Percentiles rank a stretch among this genome's conserved stretches.
These are phyloP conservation scores for Phaetusa simplex DNA, from an alignment of 2,113 vertebrate species.

Conservation along the genomic window DNA sequence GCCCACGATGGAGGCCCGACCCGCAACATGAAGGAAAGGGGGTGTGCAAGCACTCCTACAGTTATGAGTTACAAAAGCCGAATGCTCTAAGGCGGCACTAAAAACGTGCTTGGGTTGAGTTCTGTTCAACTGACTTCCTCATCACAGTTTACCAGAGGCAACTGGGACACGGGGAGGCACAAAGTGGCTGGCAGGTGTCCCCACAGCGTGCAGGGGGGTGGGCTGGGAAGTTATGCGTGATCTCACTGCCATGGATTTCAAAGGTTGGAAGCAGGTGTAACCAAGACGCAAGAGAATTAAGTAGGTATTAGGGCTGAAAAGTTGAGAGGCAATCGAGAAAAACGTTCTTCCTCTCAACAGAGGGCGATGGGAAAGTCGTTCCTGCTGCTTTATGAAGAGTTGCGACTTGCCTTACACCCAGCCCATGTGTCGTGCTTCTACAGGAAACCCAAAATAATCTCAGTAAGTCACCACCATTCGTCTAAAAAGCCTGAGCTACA, in stretches of 20 bases:
- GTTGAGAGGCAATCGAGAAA: background rate
- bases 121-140: background rate
- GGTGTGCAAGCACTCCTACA: rapidly evolving
- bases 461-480: background rate
- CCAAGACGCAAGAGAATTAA: background rate
- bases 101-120: background rate
- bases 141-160: background rate
- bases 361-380: background rate
- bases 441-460: background rate
- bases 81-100: background rate
- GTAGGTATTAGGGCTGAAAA: background rate
- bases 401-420: background rate
- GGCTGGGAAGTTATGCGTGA: background rate
- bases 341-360: rapidly evolving
- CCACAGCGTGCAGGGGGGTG: too few species aligned
- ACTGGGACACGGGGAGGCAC: background rate
- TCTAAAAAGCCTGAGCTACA: too few species aligned
- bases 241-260: background rate
- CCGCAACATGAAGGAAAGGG: rapidly evolving
- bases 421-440: background rate
- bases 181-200: too few species aligned
- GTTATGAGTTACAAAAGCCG: background rate
- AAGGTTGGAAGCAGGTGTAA: background rate
- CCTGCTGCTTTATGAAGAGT: background rate
- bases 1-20: background rate